Evolutionary conservation across 2,888 invertebrate species (phyloP).

Genomic region (Autographa gamma): DNA sequence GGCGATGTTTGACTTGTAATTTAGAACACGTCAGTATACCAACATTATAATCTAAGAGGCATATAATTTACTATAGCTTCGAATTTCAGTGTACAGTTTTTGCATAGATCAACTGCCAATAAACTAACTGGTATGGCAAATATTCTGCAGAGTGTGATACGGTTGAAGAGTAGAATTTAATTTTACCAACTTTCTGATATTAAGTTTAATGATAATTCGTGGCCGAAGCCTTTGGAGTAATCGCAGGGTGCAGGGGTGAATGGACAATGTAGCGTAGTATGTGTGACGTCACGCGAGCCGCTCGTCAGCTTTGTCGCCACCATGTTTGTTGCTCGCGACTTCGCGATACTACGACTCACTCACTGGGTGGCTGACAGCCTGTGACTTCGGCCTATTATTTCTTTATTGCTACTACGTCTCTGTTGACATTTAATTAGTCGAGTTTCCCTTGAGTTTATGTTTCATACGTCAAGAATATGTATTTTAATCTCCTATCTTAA

Average conservation of each 20-base stretch:
- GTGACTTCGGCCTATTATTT: constrained; percentile 24
- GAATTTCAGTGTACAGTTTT: neutral
- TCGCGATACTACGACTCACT: constrained; percentile 45
- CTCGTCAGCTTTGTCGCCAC: constrained; percentile 76
- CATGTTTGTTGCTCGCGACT: constrained; percentile 57
- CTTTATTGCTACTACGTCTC: constrained; percentile 26
- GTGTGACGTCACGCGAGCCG: constrained; percentile 82
- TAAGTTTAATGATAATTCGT: constrained; percentile 28
- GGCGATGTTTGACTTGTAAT: constrained; percentile 53
- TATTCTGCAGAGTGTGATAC: neutral
- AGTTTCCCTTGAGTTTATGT: neutral
- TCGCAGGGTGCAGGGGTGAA: constrained; percentile 56
- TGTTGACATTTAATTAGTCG: constrained; percentile 12
- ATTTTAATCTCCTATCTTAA: too few relatives aligned
- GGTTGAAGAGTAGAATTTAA: neutral
- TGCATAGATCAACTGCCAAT: neutral
- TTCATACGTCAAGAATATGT: neutral
- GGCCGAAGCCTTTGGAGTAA: constrained; percentile 37
- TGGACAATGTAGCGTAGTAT: constrained; percentile 54
- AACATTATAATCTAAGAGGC: neutral
- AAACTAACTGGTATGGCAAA: too few relatives aligned
- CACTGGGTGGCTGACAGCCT: constrained; percentile 40
- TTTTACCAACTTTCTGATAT: neutral
- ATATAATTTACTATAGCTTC: neutral
- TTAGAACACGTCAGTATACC: constrained; percentile 36